Conservation (phyloP, 2,113 vertebrate species). For the Muscicapa adusta region DNA sequence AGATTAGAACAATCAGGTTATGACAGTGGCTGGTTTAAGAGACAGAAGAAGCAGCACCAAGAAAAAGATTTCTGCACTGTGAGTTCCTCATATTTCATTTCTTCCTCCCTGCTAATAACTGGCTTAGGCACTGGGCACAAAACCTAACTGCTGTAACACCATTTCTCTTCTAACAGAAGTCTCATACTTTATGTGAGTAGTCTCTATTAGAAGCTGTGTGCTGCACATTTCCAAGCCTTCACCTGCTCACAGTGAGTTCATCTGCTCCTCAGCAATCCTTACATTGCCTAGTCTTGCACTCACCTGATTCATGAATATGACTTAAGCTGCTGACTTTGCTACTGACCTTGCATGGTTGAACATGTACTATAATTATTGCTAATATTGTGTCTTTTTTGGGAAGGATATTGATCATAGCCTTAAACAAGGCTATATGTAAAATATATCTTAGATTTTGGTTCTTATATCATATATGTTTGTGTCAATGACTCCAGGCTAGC, state of each 20-base stretch:
- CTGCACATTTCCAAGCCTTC: neutral
- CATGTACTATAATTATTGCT: neutral
- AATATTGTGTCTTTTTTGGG: neutral
- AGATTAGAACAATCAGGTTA: neutral
- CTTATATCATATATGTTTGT: neutral
- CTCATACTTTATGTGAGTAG: neutral
- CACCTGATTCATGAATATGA: neutral
- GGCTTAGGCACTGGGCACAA: neutral
- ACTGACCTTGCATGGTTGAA: neutral
- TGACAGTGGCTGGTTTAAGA: neutral
- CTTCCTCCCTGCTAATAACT: neutral
- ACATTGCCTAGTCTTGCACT: neutral
- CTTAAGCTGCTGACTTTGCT: neutral
- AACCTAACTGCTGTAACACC: neutral
- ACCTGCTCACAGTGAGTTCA: neutral
- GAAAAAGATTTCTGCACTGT: neutral
- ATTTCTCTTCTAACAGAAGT: neutral
- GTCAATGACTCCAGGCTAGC: neutral
- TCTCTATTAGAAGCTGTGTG: neutral
- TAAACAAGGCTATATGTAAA: neutral
- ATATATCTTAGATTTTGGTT: neutral
- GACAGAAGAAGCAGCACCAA: neutral
- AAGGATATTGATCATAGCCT: neutral
- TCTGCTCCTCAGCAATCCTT: neutral
- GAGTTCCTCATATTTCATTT: neutral